These are phyloP conservation scores for Drosophila subquinaria DNA, from an alignment of 2,888 invertebrate species.

Conservation along the genomic window DNA sequence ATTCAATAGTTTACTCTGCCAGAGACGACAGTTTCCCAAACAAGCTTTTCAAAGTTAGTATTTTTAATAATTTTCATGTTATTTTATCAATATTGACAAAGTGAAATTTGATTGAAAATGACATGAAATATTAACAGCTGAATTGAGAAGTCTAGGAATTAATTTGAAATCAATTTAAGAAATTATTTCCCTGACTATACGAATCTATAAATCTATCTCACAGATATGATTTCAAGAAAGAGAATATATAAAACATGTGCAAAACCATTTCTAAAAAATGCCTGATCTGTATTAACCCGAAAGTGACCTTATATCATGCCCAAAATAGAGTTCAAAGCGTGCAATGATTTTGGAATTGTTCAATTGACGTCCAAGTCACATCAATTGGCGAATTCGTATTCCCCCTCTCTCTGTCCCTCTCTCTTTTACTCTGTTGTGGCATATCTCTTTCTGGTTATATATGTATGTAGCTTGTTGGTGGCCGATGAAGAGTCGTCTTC, in stretches of 20 bases:
- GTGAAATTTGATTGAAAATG: conserved; percentile 5
- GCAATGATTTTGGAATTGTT: conserved; percentile 48
- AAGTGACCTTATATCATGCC: conserved; percentile 30
- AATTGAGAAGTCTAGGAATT: background rate
- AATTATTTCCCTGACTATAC: background rate
- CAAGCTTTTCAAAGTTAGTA: background rate
- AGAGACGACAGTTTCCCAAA: background rate
- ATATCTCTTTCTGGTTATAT: conserved; percentile 11
- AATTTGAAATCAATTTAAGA: background rate
- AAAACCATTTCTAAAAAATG: background rate
- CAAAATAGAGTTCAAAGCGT: conserved; percentile 53
- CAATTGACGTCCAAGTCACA: conserved; percentile 44
- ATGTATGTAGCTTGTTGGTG: conserved; percentile 1
- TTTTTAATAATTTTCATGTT: background rate
- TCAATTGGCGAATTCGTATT: conserved; percentile 46
- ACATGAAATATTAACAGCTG: background rate
- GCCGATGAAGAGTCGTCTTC: conserved; percentile 40
- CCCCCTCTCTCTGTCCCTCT: too few relatives aligned
- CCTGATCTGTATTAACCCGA: conserved; percentile 9
- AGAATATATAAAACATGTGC: background rate
- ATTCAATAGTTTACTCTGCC: background rate
- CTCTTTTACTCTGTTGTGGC: background rate
- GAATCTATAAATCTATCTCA: background rate
- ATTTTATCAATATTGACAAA: conserved; percentile 1
- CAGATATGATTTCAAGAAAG: background rate